A percentile compares a stretch with the other conserved stretches of the same genome.
Evolutionary conservation across 2,113 vertebrate species (phyloP).

Genomic region (Parotia lawesii): DNA sequence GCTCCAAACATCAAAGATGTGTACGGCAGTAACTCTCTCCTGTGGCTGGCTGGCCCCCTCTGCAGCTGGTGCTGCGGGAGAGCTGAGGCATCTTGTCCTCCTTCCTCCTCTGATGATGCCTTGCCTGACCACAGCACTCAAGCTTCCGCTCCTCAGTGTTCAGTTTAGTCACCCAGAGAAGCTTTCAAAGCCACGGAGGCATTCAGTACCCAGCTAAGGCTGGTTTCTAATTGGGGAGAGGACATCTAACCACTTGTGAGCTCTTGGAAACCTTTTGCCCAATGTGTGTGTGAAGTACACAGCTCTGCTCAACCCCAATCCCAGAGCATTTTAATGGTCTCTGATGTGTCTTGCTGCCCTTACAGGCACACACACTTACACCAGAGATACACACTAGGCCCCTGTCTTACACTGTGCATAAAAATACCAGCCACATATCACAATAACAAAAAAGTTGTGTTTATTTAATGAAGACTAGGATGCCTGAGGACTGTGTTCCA

Average conservation of each 20-base stretch:
- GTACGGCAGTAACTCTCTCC: not conserved
- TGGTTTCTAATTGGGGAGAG: not conserved
- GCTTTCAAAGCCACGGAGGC: not conserved
- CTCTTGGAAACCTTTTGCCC: not conserved
- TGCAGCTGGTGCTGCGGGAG: not conserved
- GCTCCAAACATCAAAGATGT: fast-evolving
- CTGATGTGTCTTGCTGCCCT: not conserved
- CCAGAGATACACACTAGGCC: not conserved
- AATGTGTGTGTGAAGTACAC: fast-evolving
- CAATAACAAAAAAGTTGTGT: not conserved
- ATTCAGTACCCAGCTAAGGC: not conserved
- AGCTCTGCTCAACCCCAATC: not conserved
- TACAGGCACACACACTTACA: not conserved
- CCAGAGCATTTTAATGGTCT: not conserved
- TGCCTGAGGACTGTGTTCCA: not conserved
- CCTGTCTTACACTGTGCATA: not conserved
- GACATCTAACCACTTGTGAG: not conserved
- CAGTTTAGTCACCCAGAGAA: not conserved
- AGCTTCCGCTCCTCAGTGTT: not conserved
- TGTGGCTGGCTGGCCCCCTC: not conserved
- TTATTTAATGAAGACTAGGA: not conserved
- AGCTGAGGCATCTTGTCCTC: not conserved
- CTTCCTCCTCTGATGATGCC: not conserved
- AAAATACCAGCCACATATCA: not conserved
- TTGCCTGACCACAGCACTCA: not conserved